phyloP scores from a whole-genome alignment of 2,113 vertebrate genomes.

The Mastomys natalensis region DNA sequence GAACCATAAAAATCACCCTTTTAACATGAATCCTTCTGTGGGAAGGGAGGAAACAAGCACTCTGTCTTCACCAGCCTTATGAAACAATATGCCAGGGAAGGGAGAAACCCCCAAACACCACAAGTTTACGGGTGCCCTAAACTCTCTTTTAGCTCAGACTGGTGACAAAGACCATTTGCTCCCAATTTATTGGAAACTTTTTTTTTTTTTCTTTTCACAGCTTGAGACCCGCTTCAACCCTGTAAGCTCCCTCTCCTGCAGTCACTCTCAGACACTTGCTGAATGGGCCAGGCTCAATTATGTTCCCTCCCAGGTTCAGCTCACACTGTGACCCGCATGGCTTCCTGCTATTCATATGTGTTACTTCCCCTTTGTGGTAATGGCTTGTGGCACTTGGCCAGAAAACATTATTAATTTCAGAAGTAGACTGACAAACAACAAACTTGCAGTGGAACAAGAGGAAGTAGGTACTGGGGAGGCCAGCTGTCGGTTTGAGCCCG shows the following conservation, averaged over 20 bases:
- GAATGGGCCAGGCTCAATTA: constrained; percentile 83
- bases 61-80: constrained; percentile 74
- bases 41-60: constrained; percentile 79
- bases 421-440: constrained; percentile 88
- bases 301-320: constrained; percentile 87
- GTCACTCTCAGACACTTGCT: constrained; percentile 79
- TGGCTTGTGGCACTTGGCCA: constrained; percentile 89
- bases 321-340: constrained; percentile 86
- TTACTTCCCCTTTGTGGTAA: constrained; percentile 90
- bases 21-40: constrained; percentile 75
- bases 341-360: constrained; percentile 90
- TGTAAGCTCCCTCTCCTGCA: constrained; percentile 17
- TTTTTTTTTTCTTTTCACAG: constrained; percentile 63
- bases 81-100: constrained; percentile 58
- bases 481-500: constrained; percentile 88
- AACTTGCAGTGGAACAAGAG: constrained; percentile 86
- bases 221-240: constrained; percentile 80
- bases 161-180: constrained; percentile 72
- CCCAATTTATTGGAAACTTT: constrained; percentile 75
- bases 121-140: constrained; percentile 53
- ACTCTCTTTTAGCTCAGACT: constrained; percentile 58
- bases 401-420: constrained; percentile 91
- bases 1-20: constrained; percentile 82
- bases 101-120: constrained; percentile 58
- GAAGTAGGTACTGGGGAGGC: constrained; percentile 86